Base-by-base conservation (phyloP, 2,797 vertebrate species). In the Brachymystax lenok region DNA sequence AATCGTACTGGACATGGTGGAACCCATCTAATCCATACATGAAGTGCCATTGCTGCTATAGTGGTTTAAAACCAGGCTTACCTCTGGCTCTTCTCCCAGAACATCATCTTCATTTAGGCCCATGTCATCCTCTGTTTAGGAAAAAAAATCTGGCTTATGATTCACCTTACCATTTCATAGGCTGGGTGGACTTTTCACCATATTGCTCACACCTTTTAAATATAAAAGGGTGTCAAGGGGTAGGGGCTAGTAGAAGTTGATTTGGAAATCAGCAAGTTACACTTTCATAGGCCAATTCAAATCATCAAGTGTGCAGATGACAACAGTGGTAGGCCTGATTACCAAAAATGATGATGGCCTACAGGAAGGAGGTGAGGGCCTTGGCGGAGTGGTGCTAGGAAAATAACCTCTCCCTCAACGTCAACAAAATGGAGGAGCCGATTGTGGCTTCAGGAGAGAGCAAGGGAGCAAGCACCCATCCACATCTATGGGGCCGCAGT, bases 11-110 rank as follows among this genome's bases (percentile, higher is more conserved):
- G 59, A 21, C 8, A 63, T 13, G 40, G 40, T 63, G 59, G 21
- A 63, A 63, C 21, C 7, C 10, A 63, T 63, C 59, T 10, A 63
- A 63, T 24, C 21, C 8, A 63, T 24, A 63, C n/a, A 63, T 63
- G 21, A 63, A 24, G 59, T 27, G 21, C 21, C 59, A 63, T 24
- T 63, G 59, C 1, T 63, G 21, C 21, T 21, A 46, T 46, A 13
- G 10, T 13, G 63, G 61, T 24, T 27, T 2, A 24, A 73, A 24
- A 51, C 19, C 70, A 7, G 63, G 17, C 0, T 82, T 85, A 93
- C 92, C 91, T 88, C 92, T 14, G 88, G 4, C 16, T 94, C 93
- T 52, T 94, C 93, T 21, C 87, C 92, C 82, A 93, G 83, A 30
- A 93, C 93, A 2, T 94, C 92, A 46, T 94, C 92, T 0, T 83